Evolutionary conservation across 2,797 vertebrate species (phyloP), one percentile per base, ranked within the genome.

Genomic region (Alosa sapidissima): DNA sequence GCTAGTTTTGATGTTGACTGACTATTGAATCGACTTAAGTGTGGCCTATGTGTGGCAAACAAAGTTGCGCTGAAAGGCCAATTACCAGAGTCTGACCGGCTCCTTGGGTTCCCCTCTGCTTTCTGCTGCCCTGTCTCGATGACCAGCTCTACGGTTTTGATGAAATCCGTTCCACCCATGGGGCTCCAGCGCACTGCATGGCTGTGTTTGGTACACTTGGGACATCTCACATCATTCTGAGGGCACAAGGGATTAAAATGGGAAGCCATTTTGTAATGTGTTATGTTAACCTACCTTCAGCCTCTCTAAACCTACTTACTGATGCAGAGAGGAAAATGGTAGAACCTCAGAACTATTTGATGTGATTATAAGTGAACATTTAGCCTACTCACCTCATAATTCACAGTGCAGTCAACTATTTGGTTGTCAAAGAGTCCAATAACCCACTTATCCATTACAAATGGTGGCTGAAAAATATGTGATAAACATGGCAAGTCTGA

Each of bases 381-480:
- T 45, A 21, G 36, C 3, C 36, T 21, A 86, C 94, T 96, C 93
- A 98, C 98, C 96, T 99, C 98, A 88, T 98, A 99, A 0, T 95
- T 99, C 89, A 99, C 94, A 13, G 92, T 91, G 92, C 95, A 99
- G 89, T 99, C 98, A 72, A 99, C 96, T 72, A 87, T 96, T 90
- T 99, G 97, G 90, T 96, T 94, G 55, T 95, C 91, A 68, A 89
- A 90, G 89, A 98, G 91, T 84, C 98, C 98, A 81, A 98, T 89
- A 41, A 99, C 96, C 98, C 98, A 99, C 89, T 98, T 99, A 91
- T 99, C 98, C 98, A 99, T 99, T 85, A 99, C 97, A 94, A 99
- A 99, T 0, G 98, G 98, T 49, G 98, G 98, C 98, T 99, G 95
- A 86, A 94, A 94, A 45, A 21, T 41, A 75, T 13, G 28, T n/a